phyloP scores from a whole-genome alignment of 1,140 invertebrate species.

The Bombus waltoni region DNA sequence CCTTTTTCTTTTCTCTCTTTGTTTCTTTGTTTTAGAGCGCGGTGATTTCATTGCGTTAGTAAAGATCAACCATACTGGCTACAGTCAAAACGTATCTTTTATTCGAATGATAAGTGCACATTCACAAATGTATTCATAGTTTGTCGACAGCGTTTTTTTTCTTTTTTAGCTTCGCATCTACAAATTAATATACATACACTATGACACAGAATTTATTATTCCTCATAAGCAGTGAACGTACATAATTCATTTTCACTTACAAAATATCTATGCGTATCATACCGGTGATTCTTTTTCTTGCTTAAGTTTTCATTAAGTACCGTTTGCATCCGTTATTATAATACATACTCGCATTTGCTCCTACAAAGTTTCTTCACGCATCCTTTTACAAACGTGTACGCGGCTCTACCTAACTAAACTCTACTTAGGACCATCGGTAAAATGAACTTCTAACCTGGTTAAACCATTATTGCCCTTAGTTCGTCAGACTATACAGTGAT shows the following conservation, averaged over 20 bases:
- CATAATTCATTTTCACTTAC: conserved; percentile 77
- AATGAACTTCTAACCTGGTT: conserved; percentile 32
- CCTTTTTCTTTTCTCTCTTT: not conserved
- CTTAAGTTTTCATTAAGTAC: conserved; percentile 40
- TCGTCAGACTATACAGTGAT: conserved; percentile 30
- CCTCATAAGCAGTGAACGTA: conserved; percentile 77
- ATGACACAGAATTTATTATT: conserved; percentile 80
- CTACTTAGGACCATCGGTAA: conserved; percentile 55
- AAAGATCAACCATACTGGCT: conserved; percentile 28
- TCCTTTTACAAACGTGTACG: conserved; percentile 59
- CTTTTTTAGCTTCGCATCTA: conserved; percentile 28
- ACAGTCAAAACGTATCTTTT: conserved; percentile 54
- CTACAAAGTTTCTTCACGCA: conserved; percentile 63
- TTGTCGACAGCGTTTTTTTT: conserved; percentile 28
- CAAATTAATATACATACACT: conserved; percentile 61
- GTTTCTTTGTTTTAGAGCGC: not conserved
- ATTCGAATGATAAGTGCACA: conserved; percentile 57
- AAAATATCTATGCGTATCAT: conserved; percentile 76
- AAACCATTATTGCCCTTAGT: conserved; percentile 51
- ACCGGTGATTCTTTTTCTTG: conserved; percentile 40
- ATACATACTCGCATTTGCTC: conserved; percentile 69
- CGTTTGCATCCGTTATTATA: conserved; percentile 67
- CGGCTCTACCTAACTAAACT: conserved; percentile 63
- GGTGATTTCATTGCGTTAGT: not conserved
- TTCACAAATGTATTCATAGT: conserved; percentile 43